phyloP scores from a whole-genome alignment of 2,113 vertebrate species.

The Mustela lutreola region DNA sequence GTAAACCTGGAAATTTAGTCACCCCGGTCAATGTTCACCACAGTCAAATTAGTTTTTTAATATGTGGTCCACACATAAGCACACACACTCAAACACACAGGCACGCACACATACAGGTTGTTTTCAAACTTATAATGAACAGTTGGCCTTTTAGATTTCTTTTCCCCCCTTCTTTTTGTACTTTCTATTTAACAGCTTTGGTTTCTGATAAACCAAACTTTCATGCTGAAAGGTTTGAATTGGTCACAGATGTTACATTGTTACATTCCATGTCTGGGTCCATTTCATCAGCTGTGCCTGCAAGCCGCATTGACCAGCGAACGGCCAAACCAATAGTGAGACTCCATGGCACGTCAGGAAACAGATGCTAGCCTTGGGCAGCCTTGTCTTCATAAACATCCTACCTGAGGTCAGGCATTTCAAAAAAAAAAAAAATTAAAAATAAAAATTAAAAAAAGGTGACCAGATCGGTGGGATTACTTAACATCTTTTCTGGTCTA shows the following conservation, averaged over 20 bases:
- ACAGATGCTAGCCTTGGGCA: background rate
- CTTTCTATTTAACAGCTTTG: background rate
- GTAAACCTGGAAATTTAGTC: background rate
- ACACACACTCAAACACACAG: background rate
- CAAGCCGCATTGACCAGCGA: background rate
- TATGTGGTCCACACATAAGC: background rate
- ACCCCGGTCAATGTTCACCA: background rate
- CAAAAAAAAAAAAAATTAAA: background rate
- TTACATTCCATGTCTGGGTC: constrained; percentile 33
- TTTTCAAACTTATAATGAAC: constrained; percentile 5
- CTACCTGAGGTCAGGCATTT: too few relatives aligned
- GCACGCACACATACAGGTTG: background rate
- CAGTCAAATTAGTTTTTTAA: background rate
- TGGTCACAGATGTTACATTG: background rate
- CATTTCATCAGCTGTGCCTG: background rate
- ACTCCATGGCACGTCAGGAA: background rate
- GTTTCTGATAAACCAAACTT: background rate
- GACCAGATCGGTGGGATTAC: background rate
- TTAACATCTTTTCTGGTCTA: background rate
- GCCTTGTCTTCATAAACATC: background rate
- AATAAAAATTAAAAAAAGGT: background rate
- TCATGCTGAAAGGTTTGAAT: background rate
- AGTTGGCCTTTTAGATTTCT: background rate
- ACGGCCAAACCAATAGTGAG: background rate
- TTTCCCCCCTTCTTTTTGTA: background rate